These are phyloP conservation scores for Mycalesis mineus DNA, from an alignment of 2,888 invertebrate genomes.

Conservation along the genomic window DNA sequence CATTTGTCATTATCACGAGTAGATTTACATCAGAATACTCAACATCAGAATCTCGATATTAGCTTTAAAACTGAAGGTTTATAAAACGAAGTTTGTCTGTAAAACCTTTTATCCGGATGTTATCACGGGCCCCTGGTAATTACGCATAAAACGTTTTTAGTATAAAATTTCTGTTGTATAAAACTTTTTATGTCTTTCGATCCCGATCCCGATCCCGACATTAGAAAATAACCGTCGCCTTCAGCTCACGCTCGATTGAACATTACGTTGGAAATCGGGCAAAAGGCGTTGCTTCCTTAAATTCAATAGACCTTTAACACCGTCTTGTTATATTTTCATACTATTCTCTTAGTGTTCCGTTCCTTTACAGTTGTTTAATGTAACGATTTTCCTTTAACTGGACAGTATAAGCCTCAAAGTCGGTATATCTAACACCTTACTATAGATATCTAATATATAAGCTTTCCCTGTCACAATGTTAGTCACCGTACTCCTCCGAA, in stretches of 20 bases:
- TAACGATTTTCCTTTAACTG: too few species aligned
- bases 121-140: slow-evolving; percentile 1
- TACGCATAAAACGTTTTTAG: slow-evolving; percentile 3
- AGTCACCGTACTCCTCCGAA: too few species aligned
- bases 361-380: too few species aligned
- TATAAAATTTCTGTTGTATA: slow-evolving; percentile 6
- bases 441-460: too few species aligned
- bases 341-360: neutral
- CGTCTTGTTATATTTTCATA: slow-evolving; percentile 5
- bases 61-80: neutral
- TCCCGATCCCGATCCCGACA: slow-evolving; percentile 5
- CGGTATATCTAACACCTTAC: too few species aligned
- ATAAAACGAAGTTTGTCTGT: neutral
- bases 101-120: neutral
- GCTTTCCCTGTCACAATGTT: too few species aligned
- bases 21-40: too few species aligned
- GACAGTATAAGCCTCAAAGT: too few species aligned
- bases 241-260: slow-evolving; percentile 12
- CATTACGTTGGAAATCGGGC: slow-evolving; percentile 12
- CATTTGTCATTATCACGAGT: too few species aligned
- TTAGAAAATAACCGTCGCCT: slow-evolving; percentile 9
- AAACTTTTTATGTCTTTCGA: slow-evolving; percentile 3
- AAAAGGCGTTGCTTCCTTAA: slow-evolving; percentile 8
- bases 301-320: slow-evolving; percentile 14
- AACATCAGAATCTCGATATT: neutral